Percentiles rank a stretch among this genome's conserved stretches.
Conservation (phyloP, 1,140 invertebrate species). For the Zeugodacus cucurbitae region DNA sequence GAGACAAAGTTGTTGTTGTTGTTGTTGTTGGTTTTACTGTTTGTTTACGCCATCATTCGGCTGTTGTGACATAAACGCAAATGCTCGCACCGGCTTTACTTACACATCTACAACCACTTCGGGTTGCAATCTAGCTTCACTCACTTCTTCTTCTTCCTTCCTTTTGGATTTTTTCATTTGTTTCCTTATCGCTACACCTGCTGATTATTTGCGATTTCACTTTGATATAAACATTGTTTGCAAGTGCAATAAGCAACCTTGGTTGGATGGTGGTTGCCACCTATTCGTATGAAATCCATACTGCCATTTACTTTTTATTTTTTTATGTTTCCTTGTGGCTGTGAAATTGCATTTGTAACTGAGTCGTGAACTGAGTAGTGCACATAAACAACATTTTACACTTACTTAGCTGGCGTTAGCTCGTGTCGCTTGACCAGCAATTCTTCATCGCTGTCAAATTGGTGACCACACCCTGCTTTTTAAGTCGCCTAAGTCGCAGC, state of each 20-base stretch:
- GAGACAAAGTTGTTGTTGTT: slow-evolving; percentile 49
- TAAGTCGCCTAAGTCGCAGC: neutral
- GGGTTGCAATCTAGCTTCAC: neutral
- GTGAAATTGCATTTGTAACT: neutral
- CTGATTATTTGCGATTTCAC: slow-evolving; percentile 58
- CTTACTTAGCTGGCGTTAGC: neutral
- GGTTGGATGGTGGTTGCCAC: neutral
- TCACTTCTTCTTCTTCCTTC: neutral
- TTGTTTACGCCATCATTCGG: slow-evolving; percentile 28
- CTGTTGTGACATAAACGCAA: neutral
- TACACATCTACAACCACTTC: neutral
- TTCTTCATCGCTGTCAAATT: neutral
- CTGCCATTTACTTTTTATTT: neutral
- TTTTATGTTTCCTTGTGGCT: neutral
- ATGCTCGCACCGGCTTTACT: neutral
- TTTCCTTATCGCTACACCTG: slow-evolving; percentile 38
- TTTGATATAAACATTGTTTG: slow-evolving; percentile 47
- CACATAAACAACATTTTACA: neutral
- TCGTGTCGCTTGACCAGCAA: neutral
- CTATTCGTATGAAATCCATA: neutral
- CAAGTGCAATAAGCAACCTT: slow-evolving; percentile 39
- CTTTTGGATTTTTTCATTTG: neutral
- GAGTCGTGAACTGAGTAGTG: neutral
- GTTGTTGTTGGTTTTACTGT: slow-evolving; percentile 46
- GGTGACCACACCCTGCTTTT: neutral